Evolutionary conservation across 2,888 invertebrate species (phyloP).

Genomic region (Elysia crispata): DNA sequence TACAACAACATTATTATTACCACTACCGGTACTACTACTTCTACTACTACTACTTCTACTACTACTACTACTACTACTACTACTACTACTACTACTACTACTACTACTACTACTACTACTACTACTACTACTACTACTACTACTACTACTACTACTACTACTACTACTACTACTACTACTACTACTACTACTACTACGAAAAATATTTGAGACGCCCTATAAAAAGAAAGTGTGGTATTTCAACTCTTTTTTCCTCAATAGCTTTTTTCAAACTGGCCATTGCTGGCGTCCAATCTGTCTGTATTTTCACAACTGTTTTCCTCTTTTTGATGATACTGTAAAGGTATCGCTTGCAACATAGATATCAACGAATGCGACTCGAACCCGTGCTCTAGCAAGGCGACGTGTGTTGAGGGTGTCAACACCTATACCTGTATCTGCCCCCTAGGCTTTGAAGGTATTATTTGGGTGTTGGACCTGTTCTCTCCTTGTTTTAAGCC

Average conservation of each 20-base stretch:
- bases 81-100: constrained; percentile 9
- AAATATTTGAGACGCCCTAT: background rate
- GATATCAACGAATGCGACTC: constrained; percentile 60
- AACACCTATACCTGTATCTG: constrained; percentile 54
- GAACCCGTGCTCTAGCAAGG: constrained; percentile 59
- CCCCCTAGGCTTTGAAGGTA: constrained; percentile 56
- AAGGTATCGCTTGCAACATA: constrained; percentile 61
- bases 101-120: constrained; percentile 9
- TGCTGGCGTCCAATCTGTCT: too few species aligned
- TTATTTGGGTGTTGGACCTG: too few species aligned
- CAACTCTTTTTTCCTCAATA: too few species aligned
- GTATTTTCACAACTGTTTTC: too few species aligned
- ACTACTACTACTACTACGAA: constrained; percentile 9
- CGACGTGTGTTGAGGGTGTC: constrained; percentile 56
- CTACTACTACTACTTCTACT: too few species aligned
- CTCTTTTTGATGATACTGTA: background rate
- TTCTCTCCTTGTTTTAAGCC: too few species aligned
- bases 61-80: background rate
- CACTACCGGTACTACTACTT: too few species aligned
- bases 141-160: too few species aligned
- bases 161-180: constrained; percentile 9
- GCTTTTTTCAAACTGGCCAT: too few species aligned
- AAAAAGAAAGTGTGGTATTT: too few species aligned
- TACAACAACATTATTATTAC: too few species aligned
- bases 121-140: constrained; percentile 9